Percentiles rank a stretch among this genome's conserved stretches.
These are phyloP conservation scores for Misgurnus anguillicaudatus DNA, from an alignment of 2,113 vertebrate genomes.

Conservation along the genomic window DNA sequence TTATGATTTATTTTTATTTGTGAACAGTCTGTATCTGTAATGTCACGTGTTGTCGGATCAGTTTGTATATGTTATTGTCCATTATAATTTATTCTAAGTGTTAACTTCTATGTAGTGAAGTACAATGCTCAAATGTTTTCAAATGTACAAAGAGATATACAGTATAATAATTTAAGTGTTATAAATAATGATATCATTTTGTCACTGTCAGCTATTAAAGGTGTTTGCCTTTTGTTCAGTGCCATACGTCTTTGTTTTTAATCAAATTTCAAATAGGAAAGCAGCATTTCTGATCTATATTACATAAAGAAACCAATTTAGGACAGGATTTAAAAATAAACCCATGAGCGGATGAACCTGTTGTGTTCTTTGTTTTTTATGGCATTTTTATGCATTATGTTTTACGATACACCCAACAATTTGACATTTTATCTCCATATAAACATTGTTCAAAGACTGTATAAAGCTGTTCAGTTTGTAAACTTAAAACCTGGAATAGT, in stretches of 20 bases:
- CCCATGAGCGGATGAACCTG: too few relatives aligned
- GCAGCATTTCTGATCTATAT: not conserved
- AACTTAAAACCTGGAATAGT: too few relatives aligned
- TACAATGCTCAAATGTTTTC: not conserved
- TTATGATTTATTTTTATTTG: slow-evolving; percentile 27
- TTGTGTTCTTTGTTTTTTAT: too few relatives aligned
- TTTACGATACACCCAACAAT: too few relatives aligned
- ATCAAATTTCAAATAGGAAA: not conserved
- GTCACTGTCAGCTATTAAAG: not conserved
- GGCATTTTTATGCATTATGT: too few relatives aligned
- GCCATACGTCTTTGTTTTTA: not conserved
- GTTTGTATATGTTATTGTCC: slow-evolving; percentile 22
- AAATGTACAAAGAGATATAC: not conserved
- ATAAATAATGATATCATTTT: not conserved
- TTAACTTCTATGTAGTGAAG: not conserved
- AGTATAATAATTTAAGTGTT: not conserved
- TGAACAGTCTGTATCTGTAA: slow-evolving; percentile 17
- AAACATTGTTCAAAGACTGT: too few relatives aligned
- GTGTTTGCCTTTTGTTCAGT: not conserved
- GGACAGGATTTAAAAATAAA: not conserved
- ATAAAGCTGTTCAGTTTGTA: too few relatives aligned
- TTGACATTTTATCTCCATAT: too few relatives aligned
- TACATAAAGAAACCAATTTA: not conserved
- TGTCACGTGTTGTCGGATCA: not conserved
- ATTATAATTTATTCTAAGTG: slow-evolving; percentile 28